phyloP scores from a whole-genome alignment of 2,888 invertebrate species.

The Mythimna ferrago region DNA sequence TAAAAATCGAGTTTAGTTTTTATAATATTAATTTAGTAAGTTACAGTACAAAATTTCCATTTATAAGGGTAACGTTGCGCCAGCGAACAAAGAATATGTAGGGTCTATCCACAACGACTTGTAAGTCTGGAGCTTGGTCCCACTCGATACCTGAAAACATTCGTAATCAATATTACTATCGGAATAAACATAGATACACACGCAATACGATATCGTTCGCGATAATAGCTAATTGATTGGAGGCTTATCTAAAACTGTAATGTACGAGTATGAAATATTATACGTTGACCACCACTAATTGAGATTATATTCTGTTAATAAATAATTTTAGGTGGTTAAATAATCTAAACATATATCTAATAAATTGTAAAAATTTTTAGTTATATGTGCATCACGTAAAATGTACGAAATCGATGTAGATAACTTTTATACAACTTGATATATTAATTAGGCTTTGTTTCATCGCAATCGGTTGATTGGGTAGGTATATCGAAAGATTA shows the following conservation, averaged over 20 bases:
- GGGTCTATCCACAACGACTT: conserved; percentile 79
- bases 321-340: not conserved
- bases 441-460: no score
- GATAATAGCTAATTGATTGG: conserved; percentile 46
- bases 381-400: no score
- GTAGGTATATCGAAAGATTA: no score
- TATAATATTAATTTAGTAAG: conserved; percentile 11
- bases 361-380: no score
- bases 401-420: no score
- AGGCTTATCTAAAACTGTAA: conserved; percentile 37
- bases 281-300: conserved; percentile 34
- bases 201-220: conserved; percentile 36
- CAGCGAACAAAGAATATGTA: conserved; percentile 86
- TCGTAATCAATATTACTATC: conserved; percentile 36
- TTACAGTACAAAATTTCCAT: conserved; percentile 84
- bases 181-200: conserved; percentile 8
- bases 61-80: conserved; percentile 82
- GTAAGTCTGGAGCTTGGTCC: conserved; percentile 80
- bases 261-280: conserved; percentile 12
- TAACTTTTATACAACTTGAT: no score
- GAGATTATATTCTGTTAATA: conserved; percentile 16
- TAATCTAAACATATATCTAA: not conserved
- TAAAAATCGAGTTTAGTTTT: conserved; percentile 14
- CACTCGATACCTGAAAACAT: conserved; percentile 83
- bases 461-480: no score